Conservation (phyloP, 1,140 invertebrate species). For the Phocides pigmalion region DNA sequence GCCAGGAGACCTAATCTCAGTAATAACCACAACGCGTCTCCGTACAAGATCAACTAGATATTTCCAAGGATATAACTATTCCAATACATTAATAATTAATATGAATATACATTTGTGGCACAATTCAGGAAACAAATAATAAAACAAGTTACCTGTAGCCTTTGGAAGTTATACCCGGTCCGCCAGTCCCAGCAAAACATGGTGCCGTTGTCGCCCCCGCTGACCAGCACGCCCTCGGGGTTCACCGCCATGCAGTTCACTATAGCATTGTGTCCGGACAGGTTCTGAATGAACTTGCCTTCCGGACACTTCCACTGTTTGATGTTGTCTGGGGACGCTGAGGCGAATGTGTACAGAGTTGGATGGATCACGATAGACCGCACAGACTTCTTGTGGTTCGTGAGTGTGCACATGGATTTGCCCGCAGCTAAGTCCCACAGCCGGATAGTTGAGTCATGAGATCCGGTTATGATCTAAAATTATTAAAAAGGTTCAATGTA, state of each 20-base stretch:
- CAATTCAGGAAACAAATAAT: too few species aligned
- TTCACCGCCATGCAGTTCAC: conserved; percentile 98
- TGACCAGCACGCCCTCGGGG: conserved; percentile 97
- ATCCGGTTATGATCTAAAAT: conserved; percentile 89
- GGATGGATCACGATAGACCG: conserved; percentile 96
- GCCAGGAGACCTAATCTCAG: too few species aligned
- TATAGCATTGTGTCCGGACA: conserved; percentile 98
- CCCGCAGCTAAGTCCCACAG: conserved; percentile 99
- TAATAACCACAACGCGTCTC: too few species aligned
- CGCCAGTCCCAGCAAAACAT: conserved; percentile 99
- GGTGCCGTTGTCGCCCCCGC: conserved; percentile 99
- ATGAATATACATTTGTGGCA: too few species aligned
- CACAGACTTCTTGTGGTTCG: conserved; percentile 99
- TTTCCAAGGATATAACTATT: too few species aligned
- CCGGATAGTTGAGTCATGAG: conserved; percentile 94
- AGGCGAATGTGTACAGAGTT: conserved; percentile 97
- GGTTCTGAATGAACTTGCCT: conserved; percentile 98
- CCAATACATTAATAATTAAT: too few species aligned
- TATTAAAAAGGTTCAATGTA: background rate
- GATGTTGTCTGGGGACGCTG: conserved; percentile 98
- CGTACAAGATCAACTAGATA: too few species aligned
- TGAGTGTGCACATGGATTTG: conserved; percentile 96
- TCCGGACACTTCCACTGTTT: conserved; percentile 99
- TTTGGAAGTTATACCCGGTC: conserved; percentile 99
- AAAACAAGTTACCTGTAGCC: conserved; percentile 85